Evolutionary conservation across 2,113 vertebrate species (phyloP), one percentile per base, ranked within the genome.

Genomic region (Malaclemys terrapin): DNA sequence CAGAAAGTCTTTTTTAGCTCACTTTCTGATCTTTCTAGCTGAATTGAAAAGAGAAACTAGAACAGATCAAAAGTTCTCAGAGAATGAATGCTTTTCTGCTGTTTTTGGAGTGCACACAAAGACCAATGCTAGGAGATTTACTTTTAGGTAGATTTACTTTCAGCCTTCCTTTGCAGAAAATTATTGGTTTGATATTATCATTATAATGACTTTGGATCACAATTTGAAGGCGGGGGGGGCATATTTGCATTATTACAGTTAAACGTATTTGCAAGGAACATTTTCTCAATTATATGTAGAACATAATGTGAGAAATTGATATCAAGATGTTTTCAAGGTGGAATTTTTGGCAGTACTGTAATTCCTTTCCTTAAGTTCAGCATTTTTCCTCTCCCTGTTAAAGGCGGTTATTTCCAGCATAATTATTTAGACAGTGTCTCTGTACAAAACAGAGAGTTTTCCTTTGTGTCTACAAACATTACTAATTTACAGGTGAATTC

Each of bases 111-210:
- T 93, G 82, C 85, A 95, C 87, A 78, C 62, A 65, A 79, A 89
- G 52, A 93, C 85, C 27, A 59, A 82, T 93, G 59, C 29, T 27
- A 84, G 25, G 76, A 82, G 31, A 94, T 85, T 42, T 93, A 27
- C 80, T 6, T 93, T 90, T 45, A 82, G 57, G 75, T 75, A 78
- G 49, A 0, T 3, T 3, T 75, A 65, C 47, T 31, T 31, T 82
- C 82, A 84, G 38, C 42, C 85, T 42, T 93, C 92, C 10, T 83
- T 56, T 93, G 94, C 91, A 84, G 69, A 83, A 89, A 84, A 96
- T 6, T 5, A 52, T 90, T 78, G 62, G 88, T 92, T 94, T 96
- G 27, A 93, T 91, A 92, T 92, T 92, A 16, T 45, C 57, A 80
- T 6, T 88, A 2, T 2, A 83, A 47, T 88, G 82, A 94, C 24